phyloP scores from a whole-genome alignment of 1,140 invertebrate species.

The Frieseomelitta varia region DNA sequence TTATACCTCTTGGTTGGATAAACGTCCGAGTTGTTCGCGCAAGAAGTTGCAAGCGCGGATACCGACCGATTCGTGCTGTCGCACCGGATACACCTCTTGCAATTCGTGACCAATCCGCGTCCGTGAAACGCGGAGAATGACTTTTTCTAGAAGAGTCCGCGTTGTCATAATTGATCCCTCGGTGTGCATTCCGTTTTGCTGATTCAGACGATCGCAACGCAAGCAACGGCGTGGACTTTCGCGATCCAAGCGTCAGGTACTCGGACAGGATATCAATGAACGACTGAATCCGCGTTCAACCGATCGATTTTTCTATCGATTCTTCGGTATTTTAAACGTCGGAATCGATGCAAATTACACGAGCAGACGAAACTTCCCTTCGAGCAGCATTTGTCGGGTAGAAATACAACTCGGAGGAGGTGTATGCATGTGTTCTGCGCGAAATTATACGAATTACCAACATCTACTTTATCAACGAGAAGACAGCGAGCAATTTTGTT shows the following conservation, averaged over 20 bases:
- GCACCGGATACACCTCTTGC: constrained; percentile 11
- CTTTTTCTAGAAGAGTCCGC: constrained; percentile 14
- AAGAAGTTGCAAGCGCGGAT: constrained; percentile 10
- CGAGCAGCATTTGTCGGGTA: neutral
- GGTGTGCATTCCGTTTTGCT: neutral
- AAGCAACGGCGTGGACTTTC: too few species aligned
- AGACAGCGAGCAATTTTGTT: neutral
- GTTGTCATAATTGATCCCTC: constrained; percentile 15
- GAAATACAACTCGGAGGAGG: too few species aligned
- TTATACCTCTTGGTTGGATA: neutral
- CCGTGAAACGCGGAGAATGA: neutral
- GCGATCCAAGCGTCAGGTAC: too few species aligned
- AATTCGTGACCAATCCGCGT: neutral
- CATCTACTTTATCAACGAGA: neutral
- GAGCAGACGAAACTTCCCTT: neutral
- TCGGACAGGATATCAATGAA: too few species aligned
- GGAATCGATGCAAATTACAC: neutral
- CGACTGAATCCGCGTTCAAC: too few species aligned
- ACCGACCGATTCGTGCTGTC: neutral
- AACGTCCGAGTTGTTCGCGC: neutral
- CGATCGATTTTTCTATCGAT: too few species aligned
- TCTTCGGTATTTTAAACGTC: too few species aligned
- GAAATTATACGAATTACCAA: constrained; percentile 16
- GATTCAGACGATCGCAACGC: too few species aligned
- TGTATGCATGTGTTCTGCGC: neutral